These are phyloP conservation scores for Stenolophus ochropezus DNA, from an alignment of 2,888 invertebrate genomes.

Conservation along the genomic window DNA sequence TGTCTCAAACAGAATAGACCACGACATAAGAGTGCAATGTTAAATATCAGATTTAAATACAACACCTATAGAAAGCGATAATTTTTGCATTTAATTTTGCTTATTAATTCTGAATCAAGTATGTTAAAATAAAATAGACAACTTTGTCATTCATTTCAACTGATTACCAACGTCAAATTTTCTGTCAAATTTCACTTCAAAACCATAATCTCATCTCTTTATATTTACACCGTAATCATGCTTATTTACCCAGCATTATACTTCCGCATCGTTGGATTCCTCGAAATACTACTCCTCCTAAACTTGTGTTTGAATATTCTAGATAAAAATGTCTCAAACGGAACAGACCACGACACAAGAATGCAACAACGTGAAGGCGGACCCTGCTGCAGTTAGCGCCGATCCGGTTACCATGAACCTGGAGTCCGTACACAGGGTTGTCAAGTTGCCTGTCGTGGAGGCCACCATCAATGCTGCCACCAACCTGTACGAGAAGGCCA, in stretches of 20 bases:
- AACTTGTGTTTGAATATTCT: conserved; percentile 34
- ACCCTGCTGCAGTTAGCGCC: conserved; percentile 27
- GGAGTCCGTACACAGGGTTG: conserved; percentile 76
- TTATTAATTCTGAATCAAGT: too few relatives aligned
- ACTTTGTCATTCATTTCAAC: too few relatives aligned
- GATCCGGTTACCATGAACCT: conserved; percentile 68
- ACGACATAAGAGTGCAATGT: conserved; percentile 29
- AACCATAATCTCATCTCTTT: too few relatives aligned
- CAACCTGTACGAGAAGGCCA: conserved; percentile 77
- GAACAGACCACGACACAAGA: conserved; percentile 51
- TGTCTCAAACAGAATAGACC: conserved; percentile 61
- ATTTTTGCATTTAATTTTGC: too few relatives aligned
- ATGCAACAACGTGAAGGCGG: not conserved
- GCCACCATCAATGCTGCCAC: conserved; percentile 77
- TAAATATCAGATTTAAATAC: too few relatives aligned
- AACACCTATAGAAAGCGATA: too few relatives aligned
- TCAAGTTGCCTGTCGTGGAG: conserved; percentile 76
- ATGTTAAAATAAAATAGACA: too few relatives aligned
- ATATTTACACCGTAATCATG: too few relatives aligned
- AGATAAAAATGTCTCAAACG: conserved; percentile 64
- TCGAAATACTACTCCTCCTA: not conserved
- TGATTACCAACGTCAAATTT: too few relatives aligned
- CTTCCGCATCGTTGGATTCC: not conserved
- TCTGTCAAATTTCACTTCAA: too few relatives aligned
- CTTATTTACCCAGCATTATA: not conserved